Base-by-base conservation (phyloP, 1,140 invertebrate species). In the Hestina assimilis region DNA sequence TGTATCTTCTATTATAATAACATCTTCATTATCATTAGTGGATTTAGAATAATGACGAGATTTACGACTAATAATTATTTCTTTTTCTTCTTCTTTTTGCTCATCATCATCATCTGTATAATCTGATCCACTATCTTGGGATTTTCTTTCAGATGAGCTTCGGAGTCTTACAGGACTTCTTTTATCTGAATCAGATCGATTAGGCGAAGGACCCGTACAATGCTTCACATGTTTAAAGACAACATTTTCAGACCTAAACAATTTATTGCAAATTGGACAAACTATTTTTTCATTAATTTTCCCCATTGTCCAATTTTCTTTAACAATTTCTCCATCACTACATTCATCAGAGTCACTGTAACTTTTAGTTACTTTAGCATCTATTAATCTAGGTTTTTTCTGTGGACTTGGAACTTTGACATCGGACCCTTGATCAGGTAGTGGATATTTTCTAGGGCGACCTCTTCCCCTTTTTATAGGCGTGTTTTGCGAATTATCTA, bases 161-260 rank as follows among this genome's bases (percentile, higher is more conserved):
- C 84, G 66, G 9, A 59, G 47, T 47, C 74, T 69, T 20, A 68
- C 59, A 12, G 72, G 63, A 47, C 80, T 82, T 50, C 72, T 72
- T 43, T 76, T 82, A 51, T 78, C 74, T n/a, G 82, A 82, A 33
- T 85, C 85, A 41, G 83, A 82, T 59, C 79, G 69, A 56, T 71
- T 87, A 3, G 80, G 79, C 3, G 86, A 88, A 8, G 81, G 82
- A 1, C 87, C 89, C 1, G 83, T 82, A 51, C 89, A 89, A 72
- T 89, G 89, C 60, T 89, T 89, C 1, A 89, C 89, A 58, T 89
- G 89, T 74, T 89, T 89, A 57, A 88, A 86, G 19, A 89, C 79
- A 23, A 89, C 87, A 69, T 89, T 89, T 65, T 89, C 80, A 31
- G 85, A 84, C 45, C 89, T 69, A 56, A 89, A 89, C 9, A 87